Evolutionary conservation across 1,140 invertebrate genomes (phyloP).

Genomic region (Acromyrmex heyeri): DNA sequence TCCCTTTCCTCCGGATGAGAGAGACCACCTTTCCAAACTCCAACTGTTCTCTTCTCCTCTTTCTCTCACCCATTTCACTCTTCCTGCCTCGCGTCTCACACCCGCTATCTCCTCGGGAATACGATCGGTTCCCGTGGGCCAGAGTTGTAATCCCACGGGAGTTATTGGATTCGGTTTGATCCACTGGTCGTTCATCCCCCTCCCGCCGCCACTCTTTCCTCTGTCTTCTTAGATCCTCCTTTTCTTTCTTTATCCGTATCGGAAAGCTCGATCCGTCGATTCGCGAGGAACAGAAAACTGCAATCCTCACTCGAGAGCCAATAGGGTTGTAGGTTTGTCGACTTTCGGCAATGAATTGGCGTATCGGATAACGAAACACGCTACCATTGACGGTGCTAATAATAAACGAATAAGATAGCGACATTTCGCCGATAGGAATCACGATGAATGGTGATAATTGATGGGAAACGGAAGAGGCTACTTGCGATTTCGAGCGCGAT

Average conservation of each 20-base stretch:
- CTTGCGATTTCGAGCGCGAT: constrained; percentile 43
- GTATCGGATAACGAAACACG: constrained; percentile 11
- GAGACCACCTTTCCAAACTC: constrained; percentile 47
- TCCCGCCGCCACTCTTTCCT: neutral
- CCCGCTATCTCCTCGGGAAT: constrained; percentile 59
- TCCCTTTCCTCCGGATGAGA: constrained; percentile 19
- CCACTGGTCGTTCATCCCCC: constrained; percentile 75
- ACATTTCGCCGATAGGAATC: constrained; percentile 14
- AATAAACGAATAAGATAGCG: neutral
- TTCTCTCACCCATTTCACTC: neutral
- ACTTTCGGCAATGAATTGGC: constrained; percentile 23
- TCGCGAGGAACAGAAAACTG: constrained; percentile 19
- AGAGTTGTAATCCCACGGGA: constrained; percentile 82
- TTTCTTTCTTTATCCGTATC: constrained; percentile 40
- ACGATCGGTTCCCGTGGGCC: constrained; percentile 74
- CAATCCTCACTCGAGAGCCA: constrained; percentile 28
- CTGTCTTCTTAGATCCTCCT: constrained; percentile 30
- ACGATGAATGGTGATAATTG: neutral
- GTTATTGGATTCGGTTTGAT: constrained; percentile 85
- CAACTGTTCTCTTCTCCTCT: neutral
- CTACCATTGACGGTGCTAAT: constrained; percentile 8
- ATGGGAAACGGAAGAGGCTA: neutral
- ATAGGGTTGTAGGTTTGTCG: neutral
- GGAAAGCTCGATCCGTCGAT: constrained; percentile 36
- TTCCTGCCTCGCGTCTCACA: constrained; percentile 20